Evolutionary conservation across 2,113 vertebrate species (phyloP).

Genomic region (Mesitornis unicolor): DNA sequence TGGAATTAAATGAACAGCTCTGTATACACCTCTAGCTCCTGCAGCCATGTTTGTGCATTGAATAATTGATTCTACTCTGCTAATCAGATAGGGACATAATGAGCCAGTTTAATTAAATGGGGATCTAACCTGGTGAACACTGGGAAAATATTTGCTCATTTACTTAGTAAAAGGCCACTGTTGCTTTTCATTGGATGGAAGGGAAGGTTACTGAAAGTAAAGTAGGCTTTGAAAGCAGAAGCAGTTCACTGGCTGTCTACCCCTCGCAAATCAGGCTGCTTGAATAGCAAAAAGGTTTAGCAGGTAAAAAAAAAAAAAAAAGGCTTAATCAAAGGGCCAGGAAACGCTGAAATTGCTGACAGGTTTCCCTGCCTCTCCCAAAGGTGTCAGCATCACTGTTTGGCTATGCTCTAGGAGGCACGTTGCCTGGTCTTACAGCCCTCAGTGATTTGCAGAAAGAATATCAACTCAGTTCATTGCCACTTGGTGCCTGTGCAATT

Average conservation of each 20-base stretch:
- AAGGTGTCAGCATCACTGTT: constrained; percentile 76
- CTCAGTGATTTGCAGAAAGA: constrained; percentile 72
- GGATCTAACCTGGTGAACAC: constrained; percentile 98
- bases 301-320: background rate
- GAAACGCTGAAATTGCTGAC: constrained; percentile 74
- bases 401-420: constrained; percentile 70
- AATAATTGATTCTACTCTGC: constrained; percentile 99
- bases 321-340: constrained; percentile 74
- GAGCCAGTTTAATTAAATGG: constrained; percentile 99
- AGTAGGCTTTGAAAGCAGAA: constrained; percentile 71
- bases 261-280: constrained; percentile 60
- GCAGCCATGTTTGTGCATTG: constrained; percentile 98
- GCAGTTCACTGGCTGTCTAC: constrained; percentile 64
- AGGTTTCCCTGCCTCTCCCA: constrained; percentile 69
- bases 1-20: constrained; percentile 99
- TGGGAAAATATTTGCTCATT: constrained; percentile 99
- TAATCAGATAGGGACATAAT: constrained; percentile 99
- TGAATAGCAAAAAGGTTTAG: constrained; percentile 65
- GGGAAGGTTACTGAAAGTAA: constrained; percentile 88
- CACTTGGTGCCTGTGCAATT: constrained; percentile 63
- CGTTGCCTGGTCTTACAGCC: constrained; percentile 71
- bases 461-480: constrained; percentile 64
- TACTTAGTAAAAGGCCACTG: constrained; percentile 89
- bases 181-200: constrained; percentile 81
- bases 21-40: constrained; percentile 94